Conservation (phyloP, 2,797 vertebrate species). For the Pipistrellus pipistrellus region DNA sequence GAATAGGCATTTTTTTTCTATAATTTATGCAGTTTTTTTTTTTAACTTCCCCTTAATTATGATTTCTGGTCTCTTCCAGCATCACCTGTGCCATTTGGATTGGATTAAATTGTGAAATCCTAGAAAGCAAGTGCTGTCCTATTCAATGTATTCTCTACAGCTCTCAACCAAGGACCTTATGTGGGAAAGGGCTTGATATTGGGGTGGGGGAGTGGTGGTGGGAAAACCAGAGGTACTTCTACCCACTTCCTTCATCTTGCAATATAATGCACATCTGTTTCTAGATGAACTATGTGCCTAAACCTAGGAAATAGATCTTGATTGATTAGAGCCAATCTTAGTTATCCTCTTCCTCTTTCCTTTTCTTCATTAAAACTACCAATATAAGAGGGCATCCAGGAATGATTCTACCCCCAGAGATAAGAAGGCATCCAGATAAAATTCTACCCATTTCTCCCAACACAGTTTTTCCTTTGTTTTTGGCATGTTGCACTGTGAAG, state of each 20-base stretch:
- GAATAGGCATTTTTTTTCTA: constrained; percentile 50
- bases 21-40: constrained; percentile 8
- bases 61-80: neutral
- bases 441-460: neutral
- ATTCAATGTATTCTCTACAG: constrained; percentile 8
- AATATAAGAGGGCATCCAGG: neutral
- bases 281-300: neutral
- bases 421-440: neutral
- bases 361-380: neutral
- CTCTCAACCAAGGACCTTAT: neutral
- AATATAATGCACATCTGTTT: neutral
- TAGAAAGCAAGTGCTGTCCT: neutral
- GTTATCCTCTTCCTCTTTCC: neutral
- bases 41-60: constrained; percentile 20
- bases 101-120: constrained; percentile 36
- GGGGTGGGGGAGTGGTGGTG: neutral
- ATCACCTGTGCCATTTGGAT: constrained; percentile 23
- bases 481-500: neutral
- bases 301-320: neutral
- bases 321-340: neutral
- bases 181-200: neutral
- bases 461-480: neutral
- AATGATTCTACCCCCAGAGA: neutral
- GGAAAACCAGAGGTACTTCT: neutral
- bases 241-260: neutral